Percentiles rank a stretch among this genome's conserved stretches.
phyloP scores from a whole-genome alignment of 2,797 vertebrate species.

The Tokudaia muenninki region DNA sequence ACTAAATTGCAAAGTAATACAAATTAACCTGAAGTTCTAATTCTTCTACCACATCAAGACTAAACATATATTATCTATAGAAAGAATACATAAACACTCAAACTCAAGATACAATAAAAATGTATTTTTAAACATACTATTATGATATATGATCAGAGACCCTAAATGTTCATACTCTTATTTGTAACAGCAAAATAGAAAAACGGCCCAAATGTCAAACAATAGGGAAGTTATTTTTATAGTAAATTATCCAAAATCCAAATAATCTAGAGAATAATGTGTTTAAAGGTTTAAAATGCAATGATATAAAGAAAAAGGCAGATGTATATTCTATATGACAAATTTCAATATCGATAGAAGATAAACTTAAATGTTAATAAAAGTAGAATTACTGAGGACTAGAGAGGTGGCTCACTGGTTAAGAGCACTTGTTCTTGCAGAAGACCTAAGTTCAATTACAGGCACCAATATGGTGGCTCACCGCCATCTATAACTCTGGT shows the following conservation, averaged over 20 bases:
- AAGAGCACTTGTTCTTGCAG: background rate
- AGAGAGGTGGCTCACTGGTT: background rate
- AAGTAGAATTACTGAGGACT: constrained; percentile 44
- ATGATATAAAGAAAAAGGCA: constrained; percentile 5
- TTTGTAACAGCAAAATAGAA: constrained; percentile 40
- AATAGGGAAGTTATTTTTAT: constrained; percentile 52
- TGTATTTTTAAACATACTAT: constrained; percentile 27
- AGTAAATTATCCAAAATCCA: constrained; percentile 57
- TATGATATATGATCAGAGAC: background rate
- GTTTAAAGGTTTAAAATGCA: constrained; percentile 58
- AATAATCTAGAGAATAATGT: constrained; percentile 29
- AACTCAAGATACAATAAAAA: constrained; percentile 20
- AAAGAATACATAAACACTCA: constrained; percentile 57
- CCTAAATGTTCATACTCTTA: constrained; percentile 42
- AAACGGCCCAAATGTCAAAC: constrained; percentile 30
- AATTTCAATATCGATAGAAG: constrained; percentile 49
- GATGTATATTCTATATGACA: background rate
- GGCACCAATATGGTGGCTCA: background rate
- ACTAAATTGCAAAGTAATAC: constrained; percentile 66
- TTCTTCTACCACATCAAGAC: constrained; percentile 45
- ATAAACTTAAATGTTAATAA: constrained; percentile 65
- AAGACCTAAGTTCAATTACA: background rate
- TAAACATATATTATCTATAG: constrained; percentile 13
- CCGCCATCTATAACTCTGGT: background rate
- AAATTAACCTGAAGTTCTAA: constrained; percentile 53